Conservation (phyloP, 2,113 vertebrate genomes). For the Lagopus leucura region DNA sequence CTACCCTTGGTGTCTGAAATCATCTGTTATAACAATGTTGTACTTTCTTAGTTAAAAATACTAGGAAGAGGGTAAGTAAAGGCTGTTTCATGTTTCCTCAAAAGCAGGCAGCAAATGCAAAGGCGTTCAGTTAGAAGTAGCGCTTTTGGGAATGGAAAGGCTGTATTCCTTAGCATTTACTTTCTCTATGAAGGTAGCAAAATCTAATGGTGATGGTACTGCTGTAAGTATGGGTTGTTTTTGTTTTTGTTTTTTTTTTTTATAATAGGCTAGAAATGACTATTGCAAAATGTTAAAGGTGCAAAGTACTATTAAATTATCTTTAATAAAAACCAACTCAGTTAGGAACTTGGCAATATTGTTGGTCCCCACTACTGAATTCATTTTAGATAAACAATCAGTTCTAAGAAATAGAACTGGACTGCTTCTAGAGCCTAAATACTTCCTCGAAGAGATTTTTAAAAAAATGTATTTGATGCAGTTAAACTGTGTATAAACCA, state of each 20-base stretch:
- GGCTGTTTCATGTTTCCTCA: background rate
- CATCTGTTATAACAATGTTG: conserved; percentile 3
- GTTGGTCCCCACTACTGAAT: background rate
- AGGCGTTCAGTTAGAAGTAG: background rate
- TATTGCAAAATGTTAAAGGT: background rate
- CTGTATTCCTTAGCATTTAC: background rate
- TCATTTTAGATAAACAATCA: background rate
- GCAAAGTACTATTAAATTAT: background rate
- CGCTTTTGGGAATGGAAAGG: background rate
- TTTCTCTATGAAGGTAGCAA: background rate
- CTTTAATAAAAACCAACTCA: background rate
- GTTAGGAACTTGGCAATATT: background rate
- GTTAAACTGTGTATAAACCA: background rate
- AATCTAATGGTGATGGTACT: background rate
- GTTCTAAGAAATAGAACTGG: background rate
- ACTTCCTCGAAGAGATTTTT: background rate
- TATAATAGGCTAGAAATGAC: background rate
- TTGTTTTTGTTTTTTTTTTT: conserved; percentile 9
- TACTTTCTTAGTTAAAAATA: conserved; percentile 25
- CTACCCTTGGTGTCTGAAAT: background rate
- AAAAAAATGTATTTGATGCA: background rate
- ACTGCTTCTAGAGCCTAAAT: background rate
- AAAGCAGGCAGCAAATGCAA: background rate
- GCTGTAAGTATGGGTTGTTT: conserved; percentile 2
- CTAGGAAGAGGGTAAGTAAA: background rate